A percentile compares a stretch with the other conserved stretches of the same genome.
These are phyloP conservation scores for Drosophila nikananu DNA, from an alignment of 1,140 invertebrate species.

Conservation along the genomic window DNA sequence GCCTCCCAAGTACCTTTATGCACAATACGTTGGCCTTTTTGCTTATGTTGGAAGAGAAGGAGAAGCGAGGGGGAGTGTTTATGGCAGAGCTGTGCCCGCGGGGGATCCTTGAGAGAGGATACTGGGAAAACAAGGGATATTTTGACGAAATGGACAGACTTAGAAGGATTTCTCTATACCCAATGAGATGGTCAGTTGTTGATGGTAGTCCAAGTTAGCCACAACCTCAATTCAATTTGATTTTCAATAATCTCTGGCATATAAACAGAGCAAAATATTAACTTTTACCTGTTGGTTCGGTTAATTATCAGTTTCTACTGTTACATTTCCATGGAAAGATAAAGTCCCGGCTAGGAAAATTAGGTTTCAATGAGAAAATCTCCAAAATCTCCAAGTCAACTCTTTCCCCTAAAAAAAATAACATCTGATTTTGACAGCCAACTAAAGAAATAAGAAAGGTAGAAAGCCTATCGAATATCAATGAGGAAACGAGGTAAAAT, in stretches of 20 bases:
- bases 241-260: not conserved
- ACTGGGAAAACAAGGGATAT: not conserved
- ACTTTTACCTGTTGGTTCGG: not conserved
- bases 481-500: no score
- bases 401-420: not conserved
- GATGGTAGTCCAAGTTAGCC: not conserved
- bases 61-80: conserved; percentile 6
- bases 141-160: not conserved
- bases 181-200: not conserved
- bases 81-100: not conserved
- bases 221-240: not conserved
- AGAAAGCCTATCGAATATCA: not conserved
- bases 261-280: not conserved
- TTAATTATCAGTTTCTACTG: not conserved
- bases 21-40: conserved; percentile 71
- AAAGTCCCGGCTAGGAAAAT: no score
- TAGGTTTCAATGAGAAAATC: no score
- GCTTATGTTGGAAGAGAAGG: conserved; percentile 34
- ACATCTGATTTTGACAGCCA: no score
- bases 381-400: no score
- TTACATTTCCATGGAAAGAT: not conserved
- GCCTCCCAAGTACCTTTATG: conserved; percentile 75
- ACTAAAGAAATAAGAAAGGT: not conserved
- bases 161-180: not conserved
- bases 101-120: no score